Evolutionary conservation across 1,140 invertebrate genomes (phyloP).

Genomic region (Brachionus plicatilis): DNA sequence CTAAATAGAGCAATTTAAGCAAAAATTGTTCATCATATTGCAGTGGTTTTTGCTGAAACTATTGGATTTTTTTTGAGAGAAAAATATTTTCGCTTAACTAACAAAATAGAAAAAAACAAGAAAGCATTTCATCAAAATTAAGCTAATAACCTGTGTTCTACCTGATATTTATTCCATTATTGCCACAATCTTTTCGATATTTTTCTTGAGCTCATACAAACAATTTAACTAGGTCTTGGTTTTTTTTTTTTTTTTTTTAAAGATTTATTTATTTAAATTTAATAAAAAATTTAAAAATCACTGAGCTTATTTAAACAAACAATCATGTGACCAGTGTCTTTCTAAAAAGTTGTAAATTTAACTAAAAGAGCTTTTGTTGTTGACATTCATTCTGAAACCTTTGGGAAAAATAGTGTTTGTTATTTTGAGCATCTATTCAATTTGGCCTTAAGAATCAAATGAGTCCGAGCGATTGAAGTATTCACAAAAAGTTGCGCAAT

Average conservation of each 20-base stretch:
- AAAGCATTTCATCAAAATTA: background rate
- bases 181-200: background rate
- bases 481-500: background rate
- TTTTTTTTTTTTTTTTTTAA: too few relatives aligned
- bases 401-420: background rate
- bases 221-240: background rate
- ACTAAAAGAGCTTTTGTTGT: background rate
- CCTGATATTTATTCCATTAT: background rate
- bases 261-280: too few relatives aligned
- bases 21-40: background rate
- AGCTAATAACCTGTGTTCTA: background rate
- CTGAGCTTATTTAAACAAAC: background rate
- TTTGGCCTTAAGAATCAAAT: background rate
- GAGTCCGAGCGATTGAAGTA: background rate
- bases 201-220: background rate
- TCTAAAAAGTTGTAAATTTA: background rate
- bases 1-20: background rate
- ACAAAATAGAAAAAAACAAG: background rate
- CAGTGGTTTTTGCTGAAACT: background rate
- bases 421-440: background rate
- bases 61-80: background rate
- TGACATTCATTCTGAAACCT: background rate
- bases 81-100: background rate
- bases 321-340: background rate
- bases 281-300: too few relatives aligned